Conservation (phyloP, 1,140 invertebrate species). For the Drosophila obscura region DNA sequence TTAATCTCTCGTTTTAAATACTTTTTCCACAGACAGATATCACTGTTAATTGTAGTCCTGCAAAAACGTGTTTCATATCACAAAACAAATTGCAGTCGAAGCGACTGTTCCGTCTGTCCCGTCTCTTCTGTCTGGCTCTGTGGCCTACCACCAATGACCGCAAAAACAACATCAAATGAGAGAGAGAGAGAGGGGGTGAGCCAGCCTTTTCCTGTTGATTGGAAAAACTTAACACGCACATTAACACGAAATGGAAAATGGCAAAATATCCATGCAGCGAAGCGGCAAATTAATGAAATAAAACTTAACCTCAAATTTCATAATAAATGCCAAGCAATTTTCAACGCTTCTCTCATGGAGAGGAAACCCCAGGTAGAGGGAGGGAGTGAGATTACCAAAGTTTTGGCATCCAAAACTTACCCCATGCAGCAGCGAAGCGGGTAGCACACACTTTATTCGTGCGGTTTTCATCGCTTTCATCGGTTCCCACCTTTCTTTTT, state of each 20-base stretch:
- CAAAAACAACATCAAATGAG: constrained; percentile 23
- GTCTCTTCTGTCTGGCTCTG: constrained; percentile 33
- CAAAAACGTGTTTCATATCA: constrained; percentile 3
- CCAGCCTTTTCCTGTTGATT: constrained; percentile 41
- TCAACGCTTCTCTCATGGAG: constrained; percentile 15
- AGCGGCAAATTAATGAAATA: constrained; percentile 70
- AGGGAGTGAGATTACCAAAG: constrained; percentile 40
- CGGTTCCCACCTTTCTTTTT: constrained; percentile 4
- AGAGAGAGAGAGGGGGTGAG: not conserved
- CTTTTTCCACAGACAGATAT: too few relatives aligned
- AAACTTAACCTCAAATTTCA: constrained; percentile 63
- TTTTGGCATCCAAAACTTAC: constrained; percentile 59
- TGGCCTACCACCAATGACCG: constrained; percentile 32
- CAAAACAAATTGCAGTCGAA: constrained; percentile 11
- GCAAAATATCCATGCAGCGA: constrained; percentile 15
- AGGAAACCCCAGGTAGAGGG: not conserved
- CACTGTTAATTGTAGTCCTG: too few relatives aligned
- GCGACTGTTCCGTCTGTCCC: too few relatives aligned
- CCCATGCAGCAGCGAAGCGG: not conserved
- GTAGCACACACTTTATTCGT: constrained; percentile 36
- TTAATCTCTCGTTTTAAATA: too few relatives aligned
- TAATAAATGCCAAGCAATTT: constrained; percentile 59
- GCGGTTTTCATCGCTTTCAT: constrained; percentile 35
- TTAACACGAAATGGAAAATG: constrained; percentile 35
- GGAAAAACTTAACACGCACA: constrained; percentile 46